Evolutionary conservation across 2,797 vertebrate species (phyloP), one percentile per base, ranked within the genome.

Genomic region (Danio choprae): DNA sequence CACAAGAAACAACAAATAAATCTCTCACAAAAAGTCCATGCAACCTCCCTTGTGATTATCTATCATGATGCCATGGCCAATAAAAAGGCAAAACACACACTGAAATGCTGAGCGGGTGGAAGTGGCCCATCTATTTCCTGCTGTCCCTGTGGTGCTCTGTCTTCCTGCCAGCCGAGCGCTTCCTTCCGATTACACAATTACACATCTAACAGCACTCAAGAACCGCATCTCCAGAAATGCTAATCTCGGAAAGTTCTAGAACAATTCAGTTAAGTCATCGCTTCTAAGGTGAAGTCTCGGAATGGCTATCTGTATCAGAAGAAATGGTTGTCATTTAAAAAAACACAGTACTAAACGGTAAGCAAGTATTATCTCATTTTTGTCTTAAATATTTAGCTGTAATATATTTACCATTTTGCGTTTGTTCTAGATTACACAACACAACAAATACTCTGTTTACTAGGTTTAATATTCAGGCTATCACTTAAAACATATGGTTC

Each of bases 81-180:
- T 74, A 81, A 81, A 82, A 81, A 63, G 53, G 68, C 71, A 72
- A 73, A 80, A 71, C 74, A 73, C 75, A 74, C 43, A 20, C 55
- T 58, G 51, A 53, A 51, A 76, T 73, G 79, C 74, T 13, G 62
- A 50, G 29, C 60, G 41, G 56, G 10, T 70, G 73, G 36, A 84
- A 82, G 80, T 71, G 68, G 74, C 65, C 59, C 82, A 82, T 84
- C 80, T 81, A 58, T 82, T 78, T 82, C 74, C 64, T 43, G 74
- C 22, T 53, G 53, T 81, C 76, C 71, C 85, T 51, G 80, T 84
- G 86, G 87, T 86, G 80, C 92, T 92, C 91, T 87, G 91, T 91
- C 90, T 93, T 94, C 85, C 86, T 88, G 89, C 90, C 64, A 69
- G 15, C 43, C 18, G 15, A 40, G 12, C 12, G 53, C 86, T 90